Evolutionary conservation across 2,888 invertebrate genomes (phyloP), one percentile per base, ranked within the genome.

Genomic region (Rotaria sp.): DNA sequence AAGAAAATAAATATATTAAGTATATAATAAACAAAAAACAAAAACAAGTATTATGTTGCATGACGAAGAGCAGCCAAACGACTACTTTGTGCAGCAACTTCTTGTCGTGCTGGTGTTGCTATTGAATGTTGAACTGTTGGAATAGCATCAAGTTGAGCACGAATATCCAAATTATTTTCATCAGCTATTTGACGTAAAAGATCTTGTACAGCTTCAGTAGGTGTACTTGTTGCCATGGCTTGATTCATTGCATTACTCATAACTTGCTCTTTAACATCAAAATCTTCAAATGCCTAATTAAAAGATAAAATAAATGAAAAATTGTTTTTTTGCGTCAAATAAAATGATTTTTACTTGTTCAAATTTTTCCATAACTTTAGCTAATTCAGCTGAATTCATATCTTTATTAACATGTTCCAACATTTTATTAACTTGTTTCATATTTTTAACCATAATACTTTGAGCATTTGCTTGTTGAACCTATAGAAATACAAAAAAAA

Each of bases 261-360:
- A 10, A 92, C 92, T 35, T 91, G 90, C 45, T 92, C 92, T 88
- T 92, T 90, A 52, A 93, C 93, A 90, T 93, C 93, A 87, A 93
- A 89, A 88, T 93, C 92, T 90, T 93, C 93, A 91, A 80, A 80
- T 45, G 45, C 26, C 80, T 80, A 45, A 21, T 21, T 80, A 4
- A 30, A 67, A 67, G 30, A 10, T 30, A n/a, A 57, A 11, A 57
- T 11, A 5, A 57, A 11, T 4, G 30, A 13, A n/a, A 13, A n/a
- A 59, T 24, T 52, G 0, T 24, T 8, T 24, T 24, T 26, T 10
- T 45, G 1, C 5, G 45, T 26, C 21, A 80, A 80, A 10, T 10
- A 41, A 45, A 45, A 15, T 1, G 3, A 67, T 15, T 26, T n/a
- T 80, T 4, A 80, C 80, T 80, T 80, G 41, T 45, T 80, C 80